Evolutionary conservation across 2,113 vertebrate species (phyloP).

Genomic region (Oryzias melastigma): DNA sequence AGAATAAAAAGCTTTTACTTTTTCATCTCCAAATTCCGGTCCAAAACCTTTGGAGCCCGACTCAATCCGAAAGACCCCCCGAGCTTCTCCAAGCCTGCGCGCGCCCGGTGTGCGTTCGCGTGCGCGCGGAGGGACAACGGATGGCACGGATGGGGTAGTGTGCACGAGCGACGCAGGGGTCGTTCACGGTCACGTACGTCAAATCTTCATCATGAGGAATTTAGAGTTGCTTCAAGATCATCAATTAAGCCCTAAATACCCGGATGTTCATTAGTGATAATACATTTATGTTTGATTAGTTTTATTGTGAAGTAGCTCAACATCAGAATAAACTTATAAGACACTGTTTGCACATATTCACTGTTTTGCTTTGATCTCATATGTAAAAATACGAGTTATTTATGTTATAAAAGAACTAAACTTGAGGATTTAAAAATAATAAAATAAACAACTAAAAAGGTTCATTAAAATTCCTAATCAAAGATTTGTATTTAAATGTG

Average conservation of each 20-base stretch:
- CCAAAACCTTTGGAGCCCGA: slow-evolving; percentile 7
- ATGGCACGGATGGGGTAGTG: not conserved
- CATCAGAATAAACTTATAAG: no score
- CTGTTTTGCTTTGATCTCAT: no score
- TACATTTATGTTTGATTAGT: no score
- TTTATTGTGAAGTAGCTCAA: no score
- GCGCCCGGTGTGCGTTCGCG: slow-evolving; percentile 8
- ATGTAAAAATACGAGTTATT: no score
- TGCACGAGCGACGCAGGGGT: not conserved
- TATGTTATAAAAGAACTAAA: no score
- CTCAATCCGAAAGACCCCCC: not conserved
- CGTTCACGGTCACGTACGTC: not conserved
- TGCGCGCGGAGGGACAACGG: slow-evolving; percentile 11
- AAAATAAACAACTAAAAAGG: no score
- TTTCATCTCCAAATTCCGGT: slow-evolving; percentile 20
- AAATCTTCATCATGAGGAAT: not conserved
- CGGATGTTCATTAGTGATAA: no score
- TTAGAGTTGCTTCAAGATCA: not conserved
- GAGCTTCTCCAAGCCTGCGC: slow-evolving; percentile 3
- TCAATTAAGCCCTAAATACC: not conserved
- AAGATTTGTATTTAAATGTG: no score
- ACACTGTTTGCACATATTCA: no score
- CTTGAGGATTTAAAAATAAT: no score
- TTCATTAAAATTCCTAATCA: no score
- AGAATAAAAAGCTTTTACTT: slow-evolving; percentile 13